Evolutionary conservation across 2,113 vertebrate genomes (phyloP), one percentile per base, ranked within the genome.

Genomic region (Passer montanus): DNA sequence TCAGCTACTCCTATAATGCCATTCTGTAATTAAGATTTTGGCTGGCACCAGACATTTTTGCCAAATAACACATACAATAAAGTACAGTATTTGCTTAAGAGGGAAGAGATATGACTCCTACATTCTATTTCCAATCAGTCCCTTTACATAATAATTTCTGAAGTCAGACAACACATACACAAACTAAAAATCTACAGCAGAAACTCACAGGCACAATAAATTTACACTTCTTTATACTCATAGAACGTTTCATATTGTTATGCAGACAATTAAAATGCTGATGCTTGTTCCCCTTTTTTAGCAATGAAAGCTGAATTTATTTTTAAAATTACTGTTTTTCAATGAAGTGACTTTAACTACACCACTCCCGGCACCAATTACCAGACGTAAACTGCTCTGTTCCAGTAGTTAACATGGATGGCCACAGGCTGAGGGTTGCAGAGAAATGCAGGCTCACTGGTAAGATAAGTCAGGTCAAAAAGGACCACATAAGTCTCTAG

Each of bases 101-200:
- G 0, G 15, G 39, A 28, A 64, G 13, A 52, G 41, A 28, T 19
- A 52, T 0, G 15, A 44, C 18, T 70, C 35, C 43, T 22, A 53
- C 20, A 41, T 35, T 68, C 18, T 56, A 30, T 41, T 69, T 66
- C 46, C 6, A 55, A 79, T 43, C 44, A 35, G 12, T 13, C 13
- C 59, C 43, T 77, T 77, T 43, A 74, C 8, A 37, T 7, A 24
- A 2, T 18, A 39, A 43, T 46, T 81, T 84, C 31, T 50, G 1
- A 64, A 73, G 50, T 44, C 4, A 22, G 39, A 46, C 7, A 83
- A 70, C 10, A 69, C 5, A 31, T 3, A 68, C 0, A 0, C 41
- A 89, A 75, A 56, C 10, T 19, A 35, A 83, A 80, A 59, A 68
- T 19, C 17, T 47, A 66, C 2, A 28, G 20, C 30, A 47, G 11